Base-by-base conservation (phyloP, 2,113 vertebrate genomes). In the Brachypteracias leptosomus region DNA sequence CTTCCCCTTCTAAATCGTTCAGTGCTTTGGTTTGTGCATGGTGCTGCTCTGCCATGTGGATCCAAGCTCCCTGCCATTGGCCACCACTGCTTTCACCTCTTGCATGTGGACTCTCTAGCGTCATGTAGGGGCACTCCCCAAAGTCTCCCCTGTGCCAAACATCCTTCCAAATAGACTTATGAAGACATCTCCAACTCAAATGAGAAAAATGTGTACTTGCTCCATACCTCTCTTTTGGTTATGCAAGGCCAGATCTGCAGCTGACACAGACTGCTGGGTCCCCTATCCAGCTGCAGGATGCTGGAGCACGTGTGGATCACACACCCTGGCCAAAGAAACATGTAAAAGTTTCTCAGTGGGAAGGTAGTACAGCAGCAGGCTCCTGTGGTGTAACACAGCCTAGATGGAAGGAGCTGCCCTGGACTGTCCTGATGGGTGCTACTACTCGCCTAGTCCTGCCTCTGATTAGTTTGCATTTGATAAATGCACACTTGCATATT, bases 251-350 rank as follows among this genome's bases (percentile, higher is more conserved):
- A 16, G 33, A 31, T 35, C 7, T 20, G 38, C 28, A 25, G 13
- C 47, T 74, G 54, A 6, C 9, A 2, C 1, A 11, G 35, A 3
- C 17, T 7, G 38, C 21, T 0, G 2, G 7, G 40, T 6, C 11
- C 4, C 12, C 4, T 0, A 2, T 17, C 3, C 9, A 0, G 2
- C 66, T 40, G 19, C 35, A 12, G 57, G 9, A 16, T 31, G 10
- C 26, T 0, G 0, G n/a, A 29, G n/a, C 29, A 12, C 5, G 1
- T 0, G 35, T 10, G 19, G 42, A 4, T 13, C 1, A 0, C 0
- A 4, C 10, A 17, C 2, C 4, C 49, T 2, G 46, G 16, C 16
- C 55, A 22, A n/a, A 57, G 22, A 3, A 25, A 3, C 14, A 5
- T 1, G 2, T 3, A 12, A 5, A 9, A 31, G 16, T 6, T 42